Conservation (phyloP, 2,113 vertebrate species). For the Misgurnus anguillicaudatus region DNA sequence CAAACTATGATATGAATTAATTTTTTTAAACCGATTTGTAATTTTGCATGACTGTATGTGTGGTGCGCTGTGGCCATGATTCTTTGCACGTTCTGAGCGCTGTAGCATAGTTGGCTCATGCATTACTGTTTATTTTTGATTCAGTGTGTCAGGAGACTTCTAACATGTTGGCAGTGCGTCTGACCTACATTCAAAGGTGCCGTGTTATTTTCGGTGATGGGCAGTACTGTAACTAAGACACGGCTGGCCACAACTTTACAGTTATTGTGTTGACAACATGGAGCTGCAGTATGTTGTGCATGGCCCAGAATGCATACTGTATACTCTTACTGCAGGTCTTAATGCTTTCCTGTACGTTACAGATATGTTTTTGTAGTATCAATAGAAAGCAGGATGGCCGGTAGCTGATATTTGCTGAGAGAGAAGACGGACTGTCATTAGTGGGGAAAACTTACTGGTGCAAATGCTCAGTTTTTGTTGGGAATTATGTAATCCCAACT, state of each 20-base stretch:
- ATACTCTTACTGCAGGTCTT: too few species aligned
- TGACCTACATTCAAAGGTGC: conserved; percentile 62
- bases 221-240: conserved; percentile 39
- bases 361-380: too few species aligned
- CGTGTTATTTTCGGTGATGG: conserved; percentile 54
- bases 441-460: neutral
- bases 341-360: neutral
- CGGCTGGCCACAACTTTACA: conserved; percentile 7
- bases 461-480: neutral
- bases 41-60: too few species aligned
- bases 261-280: conserved; percentile 43
- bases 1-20: too few species aligned
- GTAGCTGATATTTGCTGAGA: too few species aligned
- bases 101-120: neutral
- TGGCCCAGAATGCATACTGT: conserved; percentile 5
- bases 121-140: conserved; percentile 51
- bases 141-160: conserved; percentile 13
- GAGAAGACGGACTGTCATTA: neutral
- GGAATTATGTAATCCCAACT: neutral
- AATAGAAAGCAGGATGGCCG: too few species aligned
- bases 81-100: neutral
- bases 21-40: too few species aligned
- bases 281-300: conserved; percentile 29
- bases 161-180: conserved; percentile 35
- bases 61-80: too few species aligned